Percentiles rank a stretch among this genome's conserved stretches.
Evolutionary conservation across 2,113 vertebrate genomes (phyloP).

Genomic region (Vidua macroura): DNA sequence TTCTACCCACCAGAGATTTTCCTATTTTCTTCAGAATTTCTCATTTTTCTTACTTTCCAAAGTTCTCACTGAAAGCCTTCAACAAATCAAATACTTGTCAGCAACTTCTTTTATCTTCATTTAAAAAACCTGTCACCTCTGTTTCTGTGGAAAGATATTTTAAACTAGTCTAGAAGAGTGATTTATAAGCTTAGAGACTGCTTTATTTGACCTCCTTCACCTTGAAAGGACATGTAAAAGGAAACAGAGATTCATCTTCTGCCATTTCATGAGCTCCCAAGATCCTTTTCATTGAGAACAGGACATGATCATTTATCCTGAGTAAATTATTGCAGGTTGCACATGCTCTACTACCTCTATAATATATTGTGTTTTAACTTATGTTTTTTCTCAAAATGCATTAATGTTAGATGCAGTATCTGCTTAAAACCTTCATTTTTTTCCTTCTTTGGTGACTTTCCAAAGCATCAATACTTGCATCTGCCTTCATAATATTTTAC

Average conservation of each 20-base stretch:
- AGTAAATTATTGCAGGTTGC: constrained; percentile 15
- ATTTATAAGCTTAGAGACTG: constrained; percentile 37
- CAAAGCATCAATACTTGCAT: neutral
- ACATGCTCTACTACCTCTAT: neutral
- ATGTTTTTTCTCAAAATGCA: neutral
- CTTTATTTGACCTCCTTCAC: constrained; percentile 56
- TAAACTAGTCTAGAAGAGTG: constrained; percentile 32
- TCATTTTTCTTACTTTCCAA: neutral
- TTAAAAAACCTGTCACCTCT: constrained; percentile 35
- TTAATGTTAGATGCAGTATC: neutral
- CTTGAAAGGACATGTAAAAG: constrained; percentile 51
- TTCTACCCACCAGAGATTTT: neutral
- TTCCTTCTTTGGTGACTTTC: neutral
- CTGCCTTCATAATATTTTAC: neutral
- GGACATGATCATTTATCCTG: neutral
- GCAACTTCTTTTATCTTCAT: constrained; percentile 53
- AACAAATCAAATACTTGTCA: constrained; percentile 51
- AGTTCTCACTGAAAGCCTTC: constrained; percentile 17
- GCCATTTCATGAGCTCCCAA: neutral
- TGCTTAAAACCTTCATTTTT: neutral
- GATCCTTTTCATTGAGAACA: neutral
- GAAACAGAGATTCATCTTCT: constrained; percentile 53
- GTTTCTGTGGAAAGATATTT: constrained; percentile 39
- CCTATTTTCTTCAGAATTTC: neutral
- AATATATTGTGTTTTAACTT: neutral